Evolutionary conservation across 2,797 vertebrate species (phyloP), one percentile per base, ranked within the genome.

Genomic region (Molossus molossus): DNA sequence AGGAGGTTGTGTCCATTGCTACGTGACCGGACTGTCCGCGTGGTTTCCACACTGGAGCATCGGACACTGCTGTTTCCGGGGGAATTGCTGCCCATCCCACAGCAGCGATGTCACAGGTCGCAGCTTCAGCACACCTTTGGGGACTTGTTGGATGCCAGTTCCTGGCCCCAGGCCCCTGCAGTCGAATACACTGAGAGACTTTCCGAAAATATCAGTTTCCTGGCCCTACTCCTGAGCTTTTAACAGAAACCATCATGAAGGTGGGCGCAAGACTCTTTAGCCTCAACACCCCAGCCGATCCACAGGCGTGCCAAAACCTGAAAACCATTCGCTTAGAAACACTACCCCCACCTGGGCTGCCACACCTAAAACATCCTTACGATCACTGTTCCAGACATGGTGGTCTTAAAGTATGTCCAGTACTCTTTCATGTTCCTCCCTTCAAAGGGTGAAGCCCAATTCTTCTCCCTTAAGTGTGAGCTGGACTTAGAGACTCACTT

Each of bases 401-500:
- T 88, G 40, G 55, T 33, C 94, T 89, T 17, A 73, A 93, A 95
- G 70, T 45, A 76, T 37, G 29, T 37, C 37, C 72, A 83, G 11
- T 70, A 65, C 72, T 48, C 57, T 90, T 73, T 58, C 64, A 53
- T 53, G 72, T 20, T 70, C 76, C 27, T 94, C 70, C 21, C 50
- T 73, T 82, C 29, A 40, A 45, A 72, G 55, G 20, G 33, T 65
- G 25, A 50, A 65, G 1, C 2, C 18, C 40, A 75, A 50, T 67
- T 45, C 23, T 45, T 20, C 17, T 53, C 29, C 48, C 29, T 29
- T 37, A 40, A 20, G 6, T 45, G 50, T 48, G 17, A 55, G 57
- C 25, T 58, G 75, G 53, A 72, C 14, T 48, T n/a, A 17, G 25
- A 55, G n/a, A 65, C 60, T 62, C 53, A n/a, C 11, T 73, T 67